Percentiles rank a stretch among this genome's conserved stretches.
phyloP scores from a whole-genome alignment of 2,797 vertebrate species.

The Acanthis flammea region DNA sequence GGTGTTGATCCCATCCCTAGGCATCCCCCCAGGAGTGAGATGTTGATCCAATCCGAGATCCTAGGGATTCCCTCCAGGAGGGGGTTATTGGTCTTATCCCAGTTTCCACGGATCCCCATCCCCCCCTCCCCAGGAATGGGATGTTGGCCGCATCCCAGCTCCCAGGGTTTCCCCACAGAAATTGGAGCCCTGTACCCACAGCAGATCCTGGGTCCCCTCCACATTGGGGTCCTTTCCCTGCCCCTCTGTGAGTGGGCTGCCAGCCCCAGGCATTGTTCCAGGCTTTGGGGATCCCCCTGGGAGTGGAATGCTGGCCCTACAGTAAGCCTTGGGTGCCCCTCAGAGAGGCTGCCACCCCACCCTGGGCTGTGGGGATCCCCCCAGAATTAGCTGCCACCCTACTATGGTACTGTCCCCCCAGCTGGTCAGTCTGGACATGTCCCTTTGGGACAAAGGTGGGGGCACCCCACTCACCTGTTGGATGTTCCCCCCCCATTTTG shows the following conservation, averaged over 20 bases:
- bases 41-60: background rate
- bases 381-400: background rate
- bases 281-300: background rate
- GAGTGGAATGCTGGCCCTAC: background rate
- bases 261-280: background rate
- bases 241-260: background rate
- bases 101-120: background rate
- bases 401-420: accelerated
- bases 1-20: too few species aligned
- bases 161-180: background rate
- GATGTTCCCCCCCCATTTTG: accelerated
- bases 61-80: background rate
- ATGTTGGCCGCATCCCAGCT: background rate
- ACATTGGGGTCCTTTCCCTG: background rate
- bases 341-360: background rate
- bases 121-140: background rate
- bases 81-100: background rate
- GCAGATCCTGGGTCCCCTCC: background rate
- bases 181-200: too few species aligned
- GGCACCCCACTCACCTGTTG: too few species aligned
- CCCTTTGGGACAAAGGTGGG: background rate
- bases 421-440: accelerated
- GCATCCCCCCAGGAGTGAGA: accelerated
- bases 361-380: background rate
- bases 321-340: background rate